phyloP scores from a whole-genome alignment of 2,888 invertebrate genomes.

The Limnephilus marmoratus region DNA sequence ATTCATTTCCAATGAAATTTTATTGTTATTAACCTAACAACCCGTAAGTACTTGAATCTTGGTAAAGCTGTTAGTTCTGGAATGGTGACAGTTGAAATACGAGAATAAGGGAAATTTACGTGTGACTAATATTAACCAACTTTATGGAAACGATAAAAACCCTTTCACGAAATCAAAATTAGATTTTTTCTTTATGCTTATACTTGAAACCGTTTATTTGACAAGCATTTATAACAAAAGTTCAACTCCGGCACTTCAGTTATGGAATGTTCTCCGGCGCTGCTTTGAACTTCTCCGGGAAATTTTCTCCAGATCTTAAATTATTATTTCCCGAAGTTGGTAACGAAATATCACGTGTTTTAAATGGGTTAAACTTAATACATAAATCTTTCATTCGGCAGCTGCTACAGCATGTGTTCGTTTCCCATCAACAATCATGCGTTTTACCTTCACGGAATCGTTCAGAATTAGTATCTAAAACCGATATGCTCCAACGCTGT shows the following conservation, averaged over 20 bases:
- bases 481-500: neutral
- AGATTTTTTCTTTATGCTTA: constrained; percentile 24
- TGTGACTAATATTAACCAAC: constrained; percentile 4
- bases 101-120: neutral
- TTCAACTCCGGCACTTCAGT: constrained; percentile 36
- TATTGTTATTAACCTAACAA: neutral
- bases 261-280: constrained; percentile 36
- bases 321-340: constrained; percentile 64
- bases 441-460: constrained; percentile 43
- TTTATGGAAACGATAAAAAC: constrained; percentile 15
- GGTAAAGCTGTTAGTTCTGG: neutral
- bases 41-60: neutral
- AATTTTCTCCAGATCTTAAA: constrained; percentile 57
- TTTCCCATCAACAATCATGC: constrained; percentile 62
- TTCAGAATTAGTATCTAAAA: neutral
- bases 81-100: neutral
- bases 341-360: constrained; percentile 66
- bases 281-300: constrained; percentile 31
- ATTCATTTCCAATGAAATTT: too few relatives aligned
- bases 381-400: constrained; percentile 66
- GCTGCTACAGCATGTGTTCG: constrained; percentile 55
- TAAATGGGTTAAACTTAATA: constrained; percentile 65
- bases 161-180: constrained; percentile 29
- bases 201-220: constrained; percentile 43
- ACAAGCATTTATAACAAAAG: constrained; percentile 52